Conservation (phyloP, 2,888 invertebrate species). For the Nasonovia ribisnigri region DNA sequence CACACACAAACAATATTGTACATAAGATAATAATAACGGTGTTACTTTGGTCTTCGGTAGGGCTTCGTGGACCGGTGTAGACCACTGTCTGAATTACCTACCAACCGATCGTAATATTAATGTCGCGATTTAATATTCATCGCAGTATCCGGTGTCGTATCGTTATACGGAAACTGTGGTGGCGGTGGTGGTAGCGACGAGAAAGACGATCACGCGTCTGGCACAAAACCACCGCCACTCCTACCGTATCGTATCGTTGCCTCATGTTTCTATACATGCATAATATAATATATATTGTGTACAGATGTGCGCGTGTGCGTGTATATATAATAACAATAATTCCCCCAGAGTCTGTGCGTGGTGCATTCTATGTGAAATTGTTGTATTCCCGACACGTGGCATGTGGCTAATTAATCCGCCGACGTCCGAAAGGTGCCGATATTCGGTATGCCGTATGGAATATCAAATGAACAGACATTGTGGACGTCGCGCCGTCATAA, state of each 20-base stretch:
- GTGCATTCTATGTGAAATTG: conserved; percentile 38
- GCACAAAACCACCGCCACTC: not conserved
- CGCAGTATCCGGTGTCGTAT: conserved; percentile 45
- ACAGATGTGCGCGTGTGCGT: not conserved
- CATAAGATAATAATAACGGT: not conserved
- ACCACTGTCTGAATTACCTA: conserved; percentile 37
- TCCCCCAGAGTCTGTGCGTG: conserved; percentile 4
- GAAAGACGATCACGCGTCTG: conserved; percentile 49
- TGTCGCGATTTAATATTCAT: conserved; percentile 62
- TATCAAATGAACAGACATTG: conserved; percentile 49
- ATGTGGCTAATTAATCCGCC: conserved; percentile 60
- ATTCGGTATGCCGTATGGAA: conserved; percentile 34
- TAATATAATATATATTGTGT: not conserved
- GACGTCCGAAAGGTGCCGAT: conserved; percentile 60
- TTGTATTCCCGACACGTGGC: conserved; percentile 60
- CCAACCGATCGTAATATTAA: conserved; percentile 38
- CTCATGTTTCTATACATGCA: not conserved
- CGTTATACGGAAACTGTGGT: conserved; percentile 39
- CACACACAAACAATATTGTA: not conserved
- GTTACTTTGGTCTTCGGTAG: not conserved
- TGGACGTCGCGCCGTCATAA: not conserved
- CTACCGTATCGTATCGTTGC: not conserved
- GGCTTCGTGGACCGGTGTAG: not conserved
- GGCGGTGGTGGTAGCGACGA: not conserved
- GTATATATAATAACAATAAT: conserved; percentile 39